Evolutionary conservation across 2,888 invertebrate genomes (phyloP), one percentile per base, ranked within the genome.

Genomic region (Euplagia quadripunctaria): DNA sequence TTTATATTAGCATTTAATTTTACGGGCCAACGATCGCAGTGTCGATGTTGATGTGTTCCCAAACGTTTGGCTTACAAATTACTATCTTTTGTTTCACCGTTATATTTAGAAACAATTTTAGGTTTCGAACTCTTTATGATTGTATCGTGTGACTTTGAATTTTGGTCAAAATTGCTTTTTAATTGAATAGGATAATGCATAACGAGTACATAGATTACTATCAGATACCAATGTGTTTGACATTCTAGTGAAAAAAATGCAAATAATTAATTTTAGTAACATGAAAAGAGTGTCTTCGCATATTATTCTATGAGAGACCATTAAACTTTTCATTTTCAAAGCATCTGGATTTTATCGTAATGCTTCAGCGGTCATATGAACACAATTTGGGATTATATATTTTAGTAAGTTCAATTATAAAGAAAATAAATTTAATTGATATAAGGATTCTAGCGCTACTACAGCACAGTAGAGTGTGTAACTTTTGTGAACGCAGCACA

Each of bases 1-100:
- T 94, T 89, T 90, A 89, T 94, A 95, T 96, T 95, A 95, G 94
- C 95, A 96, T 96, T 95, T 96, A 94, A 95, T 95, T 95, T 95
- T 90, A 93, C 92, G 91, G 92, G 87, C 93, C 89, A 93, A 90
- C 90, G 94, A 88, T 90, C 90, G 80, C 81, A 83, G 82, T 90
- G 90, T 84, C 84, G 86, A 84, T 76, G 88, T 86, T 85, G 86
- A 86, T 84, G 84, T 85, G 92, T 92, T 93, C 91, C 90, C 91
- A 92, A 92, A 89, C 82, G 83, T 84, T 87, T 83, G 83, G 73
- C 83, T 86, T 80, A 82, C 73, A 88, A 89, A 90, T 89, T 88
- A 88, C 86, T 85, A 84, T 84, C 86, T 87, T 88, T 89, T 88
- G 87, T 87, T 80, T 85, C 78, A 73, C 76, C 78, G 81, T 82